Evolutionary conservation across 2,888 invertebrate species (phyloP).

Genomic region (Pachliopta kotzebuea): DNA sequence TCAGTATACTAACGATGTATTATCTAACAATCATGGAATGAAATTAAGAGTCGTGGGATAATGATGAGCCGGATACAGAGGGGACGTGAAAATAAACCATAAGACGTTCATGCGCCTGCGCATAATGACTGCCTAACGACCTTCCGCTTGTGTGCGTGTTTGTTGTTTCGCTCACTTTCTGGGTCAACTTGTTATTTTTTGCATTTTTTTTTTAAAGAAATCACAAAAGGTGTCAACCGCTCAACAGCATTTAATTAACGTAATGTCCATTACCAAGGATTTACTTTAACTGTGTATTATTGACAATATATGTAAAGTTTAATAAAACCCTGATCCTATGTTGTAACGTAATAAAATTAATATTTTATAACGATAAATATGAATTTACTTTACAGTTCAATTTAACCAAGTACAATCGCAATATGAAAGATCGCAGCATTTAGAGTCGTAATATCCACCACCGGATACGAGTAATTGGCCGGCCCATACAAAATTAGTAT

Average conservation of each 20-base stretch:
- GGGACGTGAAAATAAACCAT: conserved; percentile 45
- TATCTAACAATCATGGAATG: not conserved
- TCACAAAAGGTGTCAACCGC: conserved; percentile 13
- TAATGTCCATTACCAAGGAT: not conserved
- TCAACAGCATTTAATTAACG: conserved; percentile 21
- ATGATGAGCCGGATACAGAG: conserved; percentile 46
- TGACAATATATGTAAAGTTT: too few species aligned
- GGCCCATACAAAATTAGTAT: conserved; percentile 20
- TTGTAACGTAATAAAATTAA: too few species aligned
- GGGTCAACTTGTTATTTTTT: conserved; percentile 27
- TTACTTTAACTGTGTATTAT: too few species aligned
- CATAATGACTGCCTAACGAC: conserved; percentile 46
- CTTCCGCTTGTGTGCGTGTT: conserved; percentile 34
- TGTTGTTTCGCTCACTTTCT: conserved; percentile 24
- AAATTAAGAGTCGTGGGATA: conserved; percentile 12
- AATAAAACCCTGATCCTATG: too few species aligned
- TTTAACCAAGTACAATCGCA: not conserved
- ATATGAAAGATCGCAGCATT: conserved; percentile 12
- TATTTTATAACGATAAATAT: too few species aligned
- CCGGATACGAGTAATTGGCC: conserved; percentile 28
- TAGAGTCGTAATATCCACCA: conserved; percentile 18
- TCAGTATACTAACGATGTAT: too few species aligned
- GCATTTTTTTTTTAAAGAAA: conserved; percentile 1
- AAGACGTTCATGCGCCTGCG: conserved; percentile 39
- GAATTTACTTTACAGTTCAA: not conserved